Percentiles rank a stretch among this genome's conserved stretches.
These are phyloP conservation scores for Contarinia nasturtii DNA, from an alignment of 1,140 invertebrate species.

Conservation along the genomic window DNA sequence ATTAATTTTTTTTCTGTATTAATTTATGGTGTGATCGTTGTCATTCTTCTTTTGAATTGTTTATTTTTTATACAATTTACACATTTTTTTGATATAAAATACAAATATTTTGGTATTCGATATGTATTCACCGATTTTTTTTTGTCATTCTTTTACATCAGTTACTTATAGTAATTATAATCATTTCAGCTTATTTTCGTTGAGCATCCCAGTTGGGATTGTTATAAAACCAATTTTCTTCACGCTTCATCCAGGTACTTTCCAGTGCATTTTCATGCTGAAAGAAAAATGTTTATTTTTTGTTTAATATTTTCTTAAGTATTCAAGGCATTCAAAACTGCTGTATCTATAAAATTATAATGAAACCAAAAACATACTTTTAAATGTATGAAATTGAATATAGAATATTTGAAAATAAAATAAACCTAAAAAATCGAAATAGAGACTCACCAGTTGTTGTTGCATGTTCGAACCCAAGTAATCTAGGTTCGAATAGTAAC, in stretches of 20 bases:
- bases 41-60: too few species aligned
- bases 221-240: constrained; percentile 2
- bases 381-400: too few species aligned
- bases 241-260: constrained; percentile 1
- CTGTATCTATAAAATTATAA: too few species aligned
- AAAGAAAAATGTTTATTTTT: not conserved
- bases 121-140: not conserved
- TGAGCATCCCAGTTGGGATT: not conserved
- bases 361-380: too few species aligned
- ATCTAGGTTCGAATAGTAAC: constrained; percentile 1
- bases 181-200: not conserved
- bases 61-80: too few species aligned
- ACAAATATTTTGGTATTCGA: constrained; percentile 6
- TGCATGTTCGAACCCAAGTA: not conserved
- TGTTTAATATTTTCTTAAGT: too few species aligned
- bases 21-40: not conserved
- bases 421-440: too few species aligned
- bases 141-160: not conserved
- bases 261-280: not conserved
- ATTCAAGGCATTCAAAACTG: too few species aligned
- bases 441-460: constrained; percentile 2
- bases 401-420: too few species aligned
- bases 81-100: too few species aligned
- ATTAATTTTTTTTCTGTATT: too few species aligned
- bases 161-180: not conserved